Base-by-base conservation (phyloP, 2,888 invertebrate genomes). In the Pristionchus exspectatus region DNA sequence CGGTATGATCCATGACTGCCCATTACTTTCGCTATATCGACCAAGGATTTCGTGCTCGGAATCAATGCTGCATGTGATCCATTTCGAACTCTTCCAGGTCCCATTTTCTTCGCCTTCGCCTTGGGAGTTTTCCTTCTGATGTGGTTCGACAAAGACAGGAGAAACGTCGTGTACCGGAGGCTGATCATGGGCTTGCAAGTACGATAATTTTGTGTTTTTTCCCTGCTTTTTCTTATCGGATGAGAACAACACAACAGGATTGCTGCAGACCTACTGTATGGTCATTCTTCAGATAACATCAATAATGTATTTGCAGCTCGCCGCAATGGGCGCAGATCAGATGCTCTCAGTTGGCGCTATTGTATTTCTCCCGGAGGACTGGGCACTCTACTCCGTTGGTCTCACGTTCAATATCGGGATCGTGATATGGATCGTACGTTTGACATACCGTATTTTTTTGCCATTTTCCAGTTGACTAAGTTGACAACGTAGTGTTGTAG, bases 181-280 rank as follows among this genome's bases (percentile, higher is more conserved):
- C 50, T 81, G n/a, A 50, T 81, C 50, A 81, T 81, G 81, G 81
- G 81, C 9, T 27, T 81, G 81, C 81, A 81, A 44, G 81, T 50
- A n/a, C 4, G 50, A n/a, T 24, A 24, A 44, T 12, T 10, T 33
- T 33, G 14, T n/a, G 30, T 2, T 33, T 16, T 30, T 33, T 5
- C 38, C 38, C 2, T 5, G 38, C 38, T 3, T 18, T 69, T 21
- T 27, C 1, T n/a, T 9, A 69, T 33, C 38, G 5, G 38, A 38
- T 3, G 5, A 38, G 38, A 38, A 5, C 2, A 38, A 38, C 3
- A 38, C 5, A 38, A 38, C 38, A 5, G 2, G 2, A 38, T 72
- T 72, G 7, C 72, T 7, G 14, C 72, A 30, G 2, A 30, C 30
- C 21, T 72, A n/a, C n/a, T 30, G 38, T 38, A 2, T 38, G 38